Conservation (phyloP, 2,888 invertebrate genomes). For the Spilosoma lubricipeda region DNA sequence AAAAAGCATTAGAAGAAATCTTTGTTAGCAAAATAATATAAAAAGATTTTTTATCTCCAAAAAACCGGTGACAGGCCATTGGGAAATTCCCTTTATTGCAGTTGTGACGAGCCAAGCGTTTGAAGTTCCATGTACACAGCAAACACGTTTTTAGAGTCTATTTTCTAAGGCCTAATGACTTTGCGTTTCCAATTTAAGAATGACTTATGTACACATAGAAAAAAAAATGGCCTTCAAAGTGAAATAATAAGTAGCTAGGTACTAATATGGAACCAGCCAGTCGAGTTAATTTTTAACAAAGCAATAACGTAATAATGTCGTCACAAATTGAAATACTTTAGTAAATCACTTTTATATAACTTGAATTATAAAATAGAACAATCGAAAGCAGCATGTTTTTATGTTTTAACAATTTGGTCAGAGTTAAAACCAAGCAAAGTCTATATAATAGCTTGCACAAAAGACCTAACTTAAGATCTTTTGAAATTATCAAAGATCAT, state of each 20-base stretch:
- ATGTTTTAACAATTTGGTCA: not conserved
- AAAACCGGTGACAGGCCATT: not conserved
- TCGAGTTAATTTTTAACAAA: not conserved
- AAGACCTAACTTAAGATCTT: not conserved
- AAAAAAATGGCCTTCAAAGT: not conserved
- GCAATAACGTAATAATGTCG: not conserved
- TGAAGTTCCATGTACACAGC: not conserved
- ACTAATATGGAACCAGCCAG: not conserved
- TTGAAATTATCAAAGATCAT: not conserved
- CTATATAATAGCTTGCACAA: not conserved
- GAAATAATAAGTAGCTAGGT: not conserved
- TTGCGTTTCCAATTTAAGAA: not conserved
- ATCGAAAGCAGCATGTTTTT: not conserved
- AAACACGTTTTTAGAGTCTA: not conserved
- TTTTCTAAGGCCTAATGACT: not conserved
- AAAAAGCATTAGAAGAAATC: not conserved
- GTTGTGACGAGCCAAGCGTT: not conserved
- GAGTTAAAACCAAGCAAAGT: not conserved
- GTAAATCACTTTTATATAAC: not conserved
- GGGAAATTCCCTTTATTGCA: not conserved
- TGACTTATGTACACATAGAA: not conserved
- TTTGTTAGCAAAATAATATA: not conserved
- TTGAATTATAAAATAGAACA: not conserved
- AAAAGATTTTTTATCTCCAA: not conserved
- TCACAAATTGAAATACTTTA: not conserved